Conservation (phyloP, 1,140 invertebrate species). For the Lordiphosa stackelbergi region DNA sequence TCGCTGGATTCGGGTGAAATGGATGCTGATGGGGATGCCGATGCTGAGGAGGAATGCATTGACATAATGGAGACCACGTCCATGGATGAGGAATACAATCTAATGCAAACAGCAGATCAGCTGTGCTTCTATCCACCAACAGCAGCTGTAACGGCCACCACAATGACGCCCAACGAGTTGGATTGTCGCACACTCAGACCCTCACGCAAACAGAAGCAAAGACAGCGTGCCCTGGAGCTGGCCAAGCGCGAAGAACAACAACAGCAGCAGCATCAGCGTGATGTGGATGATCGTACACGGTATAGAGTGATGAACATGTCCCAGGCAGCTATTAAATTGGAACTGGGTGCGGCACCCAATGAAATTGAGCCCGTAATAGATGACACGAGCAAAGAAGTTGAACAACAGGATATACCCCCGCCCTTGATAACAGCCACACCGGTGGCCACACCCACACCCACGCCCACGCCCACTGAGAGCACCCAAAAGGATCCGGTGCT, state of each 20-base stretch:
- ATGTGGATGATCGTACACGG: constrained; percentile 47
- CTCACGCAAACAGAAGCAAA: constrained; percentile 62
- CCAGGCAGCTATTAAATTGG: constrained; percentile 60
- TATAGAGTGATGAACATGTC: constrained; percentile 76
- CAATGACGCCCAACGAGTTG: constrained; percentile 29
- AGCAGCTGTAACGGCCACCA: constrained; percentile 6
- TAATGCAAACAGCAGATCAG: constrained; percentile 64
- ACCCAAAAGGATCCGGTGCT: constrained; percentile 68
- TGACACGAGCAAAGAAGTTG: constrained; percentile 7
- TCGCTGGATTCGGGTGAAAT: constrained; percentile 84
- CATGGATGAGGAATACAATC: constrained; percentile 74
- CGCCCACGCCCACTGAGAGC: constrained; percentile 57
- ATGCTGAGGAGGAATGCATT: constrained; percentile 77
- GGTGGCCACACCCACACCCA: constrained; percentile 34
- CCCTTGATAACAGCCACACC: too few relatives aligned
- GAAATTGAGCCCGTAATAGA: constrained; percentile 34
- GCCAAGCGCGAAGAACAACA: constrained; percentile 15
- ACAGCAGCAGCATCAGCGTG: constrained; percentile 11
- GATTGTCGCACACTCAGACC: constrained; percentile 65
- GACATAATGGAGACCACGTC: constrained; percentile 75
- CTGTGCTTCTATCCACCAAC: constrained; percentile 52
- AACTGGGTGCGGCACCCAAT: constrained; percentile 34
- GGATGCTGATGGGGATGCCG: constrained; percentile 78
- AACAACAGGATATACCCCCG: constrained; percentile 1
- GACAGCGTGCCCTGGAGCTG: constrained; percentile 25